Evolutionary conservation across 2,797 vertebrate species (phyloP), one percentile per base, ranked within the genome.

Genomic region (Gila robusta): DNA sequence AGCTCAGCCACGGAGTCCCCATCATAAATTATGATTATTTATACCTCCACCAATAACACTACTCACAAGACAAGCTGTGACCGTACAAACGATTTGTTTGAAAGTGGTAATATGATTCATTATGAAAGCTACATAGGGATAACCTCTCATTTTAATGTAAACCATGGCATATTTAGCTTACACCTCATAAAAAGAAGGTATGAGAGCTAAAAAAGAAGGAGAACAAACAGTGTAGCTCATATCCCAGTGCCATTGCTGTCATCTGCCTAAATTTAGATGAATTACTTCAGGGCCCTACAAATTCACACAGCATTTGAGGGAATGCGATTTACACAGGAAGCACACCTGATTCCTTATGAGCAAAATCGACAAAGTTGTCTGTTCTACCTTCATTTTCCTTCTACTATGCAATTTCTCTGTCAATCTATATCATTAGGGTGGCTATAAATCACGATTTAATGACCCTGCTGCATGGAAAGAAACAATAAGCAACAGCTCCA

Each of bases 401-500:
- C 37, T 64, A 35, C 14, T 16, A 44, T 69, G 70, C 49, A 78
- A 83, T 81, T 77, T 81, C 47, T 79, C 59, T 71, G 86, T 64
- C 83, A 72, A 66, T 77, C 73, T 66, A 52, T 52, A 39, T 86
- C 67, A 84, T 81, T 79, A 87, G 19, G 59, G 49, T 67, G 59
- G 67, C 79, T 32, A 83, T 84, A 89, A 86, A 89, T 90, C 88
- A 69, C 62, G 1, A 37, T 72, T 88, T 73, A 85, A 73, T 86
- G 64, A 84, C 47, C 56, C 52, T 47, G 32, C 32, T 77, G 16
- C 41, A 79, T 66, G 71, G 44, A 72, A 82, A 64, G 49, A 64
- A 80, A 81, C 52, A 79, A 67, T 59, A 71, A 82, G 67, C 67
- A 85, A 85, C 71, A 80, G 26, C 72, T 84, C 49, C 49, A 83